These are phyloP conservation scores for Pseudoips prasinana DNA, from an alignment of 2,888 invertebrate species.

Conservation along the genomic window DNA sequence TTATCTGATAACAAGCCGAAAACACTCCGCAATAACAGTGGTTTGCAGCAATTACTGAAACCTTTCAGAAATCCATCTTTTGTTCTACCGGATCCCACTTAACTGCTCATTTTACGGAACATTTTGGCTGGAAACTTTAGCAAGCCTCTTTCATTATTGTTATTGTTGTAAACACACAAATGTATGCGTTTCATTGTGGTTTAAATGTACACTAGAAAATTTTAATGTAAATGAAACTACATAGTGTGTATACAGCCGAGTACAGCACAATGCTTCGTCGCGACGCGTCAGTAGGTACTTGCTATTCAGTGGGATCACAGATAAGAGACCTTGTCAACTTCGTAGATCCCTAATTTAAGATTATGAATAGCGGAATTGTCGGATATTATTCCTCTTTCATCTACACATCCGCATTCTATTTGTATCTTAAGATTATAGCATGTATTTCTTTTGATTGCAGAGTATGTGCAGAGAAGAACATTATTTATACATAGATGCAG, in stretches of 20 bases:
- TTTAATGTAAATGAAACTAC: conserved; percentile 14
- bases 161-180: conserved; percentile 20
- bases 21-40: conserved; percentile 25
- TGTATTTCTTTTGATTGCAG: conserved; percentile 9
- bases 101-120: conserved; percentile 28
- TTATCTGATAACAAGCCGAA: conserved; percentile 31
- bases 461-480: too few species aligned
- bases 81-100: conserved; percentile 41
- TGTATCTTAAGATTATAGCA: conserved; percentile 5
- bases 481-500: too few species aligned
- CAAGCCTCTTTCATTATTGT: conserved; percentile 23
- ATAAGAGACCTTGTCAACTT: conserved; percentile 19
- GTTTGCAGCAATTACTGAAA: conserved; percentile 48
- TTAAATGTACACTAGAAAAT: conserved; percentile 21
- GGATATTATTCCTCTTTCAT: conserved; percentile 23
- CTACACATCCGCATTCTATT: conserved; percentile 2
- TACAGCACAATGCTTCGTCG: conserved; percentile 10
- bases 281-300: too few species aligned
- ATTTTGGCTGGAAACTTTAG: conserved; percentile 33
- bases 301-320: conserved; percentile 8
- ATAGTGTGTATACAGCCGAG: conserved; percentile 8
- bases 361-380: conserved; percentile 20
- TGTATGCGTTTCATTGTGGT: conserved; percentile 21
- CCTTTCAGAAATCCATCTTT: conserved; percentile 35
- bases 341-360: conserved; percentile 27